These are phyloP conservation scores for Drosophila parthenogenetica DNA, from an alignment of 2,888 invertebrate species.

Conservation along the genomic window DNA sequence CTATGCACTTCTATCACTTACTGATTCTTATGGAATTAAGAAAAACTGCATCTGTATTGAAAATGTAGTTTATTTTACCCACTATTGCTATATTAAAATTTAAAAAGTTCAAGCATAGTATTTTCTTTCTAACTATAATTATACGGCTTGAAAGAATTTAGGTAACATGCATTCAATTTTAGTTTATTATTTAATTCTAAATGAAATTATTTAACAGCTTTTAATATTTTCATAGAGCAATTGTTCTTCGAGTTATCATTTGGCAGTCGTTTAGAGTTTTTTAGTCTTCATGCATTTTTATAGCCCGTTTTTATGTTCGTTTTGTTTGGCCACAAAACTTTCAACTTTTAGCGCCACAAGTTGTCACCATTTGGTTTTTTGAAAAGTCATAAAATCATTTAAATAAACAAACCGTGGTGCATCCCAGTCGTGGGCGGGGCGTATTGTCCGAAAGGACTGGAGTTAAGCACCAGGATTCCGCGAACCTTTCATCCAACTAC, in stretches of 20 bases:
- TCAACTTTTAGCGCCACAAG: slow-evolving; percentile 77
- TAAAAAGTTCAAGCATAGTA: too few species aligned
- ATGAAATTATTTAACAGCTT: neutral
- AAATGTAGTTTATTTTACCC: too few species aligned
- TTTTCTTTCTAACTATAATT: too few species aligned
- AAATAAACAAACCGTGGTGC: slow-evolving; percentile 66
- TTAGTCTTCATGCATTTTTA: slow-evolving; percentile 30
- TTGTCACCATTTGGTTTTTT: slow-evolving; percentile 76
- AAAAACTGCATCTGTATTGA: too few species aligned
- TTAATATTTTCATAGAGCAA: slow-evolving; percentile 12
- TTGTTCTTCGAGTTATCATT: slow-evolving; percentile 5
- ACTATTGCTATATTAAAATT: too few species aligned
- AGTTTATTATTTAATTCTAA: too few species aligned
- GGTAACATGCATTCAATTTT: too few species aligned
- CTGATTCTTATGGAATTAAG: too few species aligned
- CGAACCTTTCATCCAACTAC: slow-evolving; percentile 33
- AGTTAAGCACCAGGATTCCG: slow-evolving; percentile 53
- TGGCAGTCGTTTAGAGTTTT: neutral
- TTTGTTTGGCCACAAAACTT: slow-evolving; percentile 74
- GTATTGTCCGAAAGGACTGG: neutral
- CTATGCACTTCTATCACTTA: too few species aligned
- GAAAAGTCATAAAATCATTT: slow-evolving; percentile 77
- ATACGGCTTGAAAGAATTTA: too few species aligned
- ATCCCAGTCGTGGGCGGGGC: neutral
- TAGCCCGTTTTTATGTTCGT: slow-evolving; percentile 41